Conservation (phyloP, 2,113 vertebrate genomes). For the Paramormyrops kingsleyae region DNA sequence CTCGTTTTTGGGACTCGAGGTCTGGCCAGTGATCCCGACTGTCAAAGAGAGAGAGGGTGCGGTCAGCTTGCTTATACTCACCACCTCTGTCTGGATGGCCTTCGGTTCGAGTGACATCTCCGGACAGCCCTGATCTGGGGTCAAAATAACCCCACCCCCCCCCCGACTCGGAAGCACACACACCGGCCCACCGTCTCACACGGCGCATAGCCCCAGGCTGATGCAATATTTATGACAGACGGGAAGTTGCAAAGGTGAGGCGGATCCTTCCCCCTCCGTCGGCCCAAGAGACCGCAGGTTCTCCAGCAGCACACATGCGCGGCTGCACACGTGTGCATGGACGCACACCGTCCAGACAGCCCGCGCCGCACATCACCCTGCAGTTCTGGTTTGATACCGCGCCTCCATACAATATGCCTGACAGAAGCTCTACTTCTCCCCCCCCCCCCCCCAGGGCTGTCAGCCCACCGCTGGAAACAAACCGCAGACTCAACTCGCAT, state of each 20-base stretch:
- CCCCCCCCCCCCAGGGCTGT: background rate
- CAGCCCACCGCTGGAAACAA: background rate
- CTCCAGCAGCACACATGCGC: background rate
- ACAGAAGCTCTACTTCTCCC: background rate
- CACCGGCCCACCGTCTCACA: background rate
- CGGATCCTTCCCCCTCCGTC: constrained; percentile 2
- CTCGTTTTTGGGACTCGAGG: background rate
- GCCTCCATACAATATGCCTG: no score
- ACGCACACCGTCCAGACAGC: background rate
- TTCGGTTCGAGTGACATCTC: background rate
- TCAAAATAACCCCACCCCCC: background rate
- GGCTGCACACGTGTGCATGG: background rate
- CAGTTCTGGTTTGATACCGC: background rate
- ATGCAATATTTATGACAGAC: constrained; percentile 31
- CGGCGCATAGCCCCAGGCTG: background rate
- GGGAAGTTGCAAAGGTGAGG: constrained; percentile 29
- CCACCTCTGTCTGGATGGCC: background rate
- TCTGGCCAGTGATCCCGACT: background rate
- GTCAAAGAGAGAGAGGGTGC: background rate
- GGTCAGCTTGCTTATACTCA: background rate
- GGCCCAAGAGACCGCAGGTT: background rate
- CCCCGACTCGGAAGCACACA: background rate
- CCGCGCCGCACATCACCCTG: background rate
- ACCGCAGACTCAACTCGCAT: background rate
- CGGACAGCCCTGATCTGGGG: background rate